A percentile compares a stretch with the other conserved stretches of the same genome.
Conservation (phyloP, 2,888 invertebrate genomes). For the Danaus chrysippus region DNA sequence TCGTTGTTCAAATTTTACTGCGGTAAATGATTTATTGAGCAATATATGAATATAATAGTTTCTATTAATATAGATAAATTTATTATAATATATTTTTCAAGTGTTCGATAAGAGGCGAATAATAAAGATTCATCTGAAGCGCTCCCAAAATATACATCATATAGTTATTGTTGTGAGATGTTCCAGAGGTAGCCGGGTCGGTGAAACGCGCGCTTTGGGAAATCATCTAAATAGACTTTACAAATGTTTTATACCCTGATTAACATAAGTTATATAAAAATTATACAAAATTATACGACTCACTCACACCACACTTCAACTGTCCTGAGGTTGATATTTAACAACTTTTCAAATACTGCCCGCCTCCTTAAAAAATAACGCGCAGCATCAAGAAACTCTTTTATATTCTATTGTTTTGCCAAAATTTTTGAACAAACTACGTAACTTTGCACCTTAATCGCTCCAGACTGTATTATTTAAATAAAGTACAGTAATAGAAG, state of each 20-base stretch:
- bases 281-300: background rate
- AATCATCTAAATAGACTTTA: constrained; percentile 28
- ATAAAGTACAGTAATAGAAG: no score
- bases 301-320: background rate
- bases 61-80: no score
- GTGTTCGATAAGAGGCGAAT: constrained; percentile 15
- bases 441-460: no score
- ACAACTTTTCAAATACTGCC: no score
- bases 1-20: background rate
- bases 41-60: no score
- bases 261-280: constrained; percentile 5
- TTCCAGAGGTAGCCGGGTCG: constrained; percentile 23
- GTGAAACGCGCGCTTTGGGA: constrained; percentile 28
- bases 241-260: constrained; percentile 12
- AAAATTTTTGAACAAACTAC: no score
- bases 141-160: constrained; percentile 18
- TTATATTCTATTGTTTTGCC: no score
- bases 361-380: no score
- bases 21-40: background rate
- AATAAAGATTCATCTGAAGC: constrained; percentile 24
- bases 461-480: no score
- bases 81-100: no score
- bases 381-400: no score
- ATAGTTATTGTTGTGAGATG: constrained; percentile 21
- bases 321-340: no score